These are phyloP conservation scores for Chelonus insularis DNA, from an alignment of 1,140 invertebrate species.

Conservation along the genomic window DNA sequence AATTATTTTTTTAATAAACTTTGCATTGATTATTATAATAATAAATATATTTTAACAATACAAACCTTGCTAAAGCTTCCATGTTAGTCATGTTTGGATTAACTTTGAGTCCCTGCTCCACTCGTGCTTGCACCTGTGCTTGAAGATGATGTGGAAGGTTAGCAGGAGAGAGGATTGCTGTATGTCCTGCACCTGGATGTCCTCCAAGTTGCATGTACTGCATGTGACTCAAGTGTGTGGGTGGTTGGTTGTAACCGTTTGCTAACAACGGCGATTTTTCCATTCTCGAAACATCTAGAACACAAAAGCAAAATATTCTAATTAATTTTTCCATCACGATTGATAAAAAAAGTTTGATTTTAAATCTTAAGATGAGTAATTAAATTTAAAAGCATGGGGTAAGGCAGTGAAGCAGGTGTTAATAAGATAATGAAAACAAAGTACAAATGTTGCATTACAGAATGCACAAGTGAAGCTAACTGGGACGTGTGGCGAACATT, in stretches of 20 bases:
- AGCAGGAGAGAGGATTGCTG: conserved; percentile 83
- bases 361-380: too few species aligned
- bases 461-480: conserved; percentile 4
- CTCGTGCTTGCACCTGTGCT: conserved; percentile 56
- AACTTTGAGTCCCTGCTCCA: conserved; percentile 65
- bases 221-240: conserved; percentile 87
- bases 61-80: conserved; percentile 82
- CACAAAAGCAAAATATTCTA: conserved; percentile 33
- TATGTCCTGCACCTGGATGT: conserved; percentile 68
- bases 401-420: too few species aligned
- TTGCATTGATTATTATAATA: background rate
- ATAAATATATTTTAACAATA: conserved; percentile 15
- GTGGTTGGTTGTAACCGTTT: conserved; percentile 93
- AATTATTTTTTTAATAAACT: background rate
- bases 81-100: conserved; percentile 75
- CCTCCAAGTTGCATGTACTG: conserved; percentile 82
- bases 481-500: conserved; percentile 35
- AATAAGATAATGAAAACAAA: background rate
- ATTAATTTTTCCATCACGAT: background rate
- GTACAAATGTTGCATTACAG: background rate
- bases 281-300: conserved; percentile 79
- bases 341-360: background rate
- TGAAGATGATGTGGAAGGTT: conserved; percentile 78
- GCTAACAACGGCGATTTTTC: conserved; percentile 89
- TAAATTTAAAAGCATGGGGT: too few species aligned